A percentile compares a stretch with the other conserved stretches of the same genome.
phyloP scores from a whole-genome alignment of 2,888 invertebrate genomes.

The Microchrysa polita region DNA sequence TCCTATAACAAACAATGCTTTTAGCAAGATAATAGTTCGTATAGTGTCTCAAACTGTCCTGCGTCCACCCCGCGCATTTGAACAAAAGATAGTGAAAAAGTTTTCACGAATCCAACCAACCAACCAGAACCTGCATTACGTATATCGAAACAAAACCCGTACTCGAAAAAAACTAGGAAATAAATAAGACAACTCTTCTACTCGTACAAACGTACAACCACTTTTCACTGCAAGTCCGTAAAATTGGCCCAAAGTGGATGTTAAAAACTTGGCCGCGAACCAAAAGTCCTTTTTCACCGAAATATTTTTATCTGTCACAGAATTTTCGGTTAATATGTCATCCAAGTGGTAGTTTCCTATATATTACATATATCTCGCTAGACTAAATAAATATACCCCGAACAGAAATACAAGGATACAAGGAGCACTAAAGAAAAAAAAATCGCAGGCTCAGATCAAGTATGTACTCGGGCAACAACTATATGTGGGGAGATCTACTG shows the following conservation, averaged over 20 bases:
- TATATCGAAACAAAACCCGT: not conserved
- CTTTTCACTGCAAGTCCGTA: constrained; percentile 35
- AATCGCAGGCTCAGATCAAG: not conserved
- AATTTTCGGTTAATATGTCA: constrained; percentile 44
- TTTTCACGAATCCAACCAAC: not conserved
- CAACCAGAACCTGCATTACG: too few relatives aligned
- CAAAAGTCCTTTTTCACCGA: constrained; percentile 37
- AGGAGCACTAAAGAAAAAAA: not conserved
- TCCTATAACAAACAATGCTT: too few relatives aligned
- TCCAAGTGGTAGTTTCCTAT: constrained; percentile 1
- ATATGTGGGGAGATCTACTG: not conserved
- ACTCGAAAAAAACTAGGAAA: not conserved
- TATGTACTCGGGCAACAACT: not conserved
- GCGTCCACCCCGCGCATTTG: too few relatives aligned
- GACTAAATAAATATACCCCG: constrained; percentile 1
- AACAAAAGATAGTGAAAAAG: not conserved
- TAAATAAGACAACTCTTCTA: too few relatives aligned
- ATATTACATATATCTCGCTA: too few relatives aligned
- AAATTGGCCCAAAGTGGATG: constrained; percentile 49
- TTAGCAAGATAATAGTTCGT: too few relatives aligned
- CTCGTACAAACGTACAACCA: not conserved
- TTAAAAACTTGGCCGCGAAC: constrained; percentile 46
- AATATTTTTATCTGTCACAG: constrained; percentile 38
- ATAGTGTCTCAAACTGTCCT: too few relatives aligned
- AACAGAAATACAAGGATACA: not conserved